Conservation (phyloP, 2,797 vertebrate species). For the Lycodopsis pacificus region DNA sequence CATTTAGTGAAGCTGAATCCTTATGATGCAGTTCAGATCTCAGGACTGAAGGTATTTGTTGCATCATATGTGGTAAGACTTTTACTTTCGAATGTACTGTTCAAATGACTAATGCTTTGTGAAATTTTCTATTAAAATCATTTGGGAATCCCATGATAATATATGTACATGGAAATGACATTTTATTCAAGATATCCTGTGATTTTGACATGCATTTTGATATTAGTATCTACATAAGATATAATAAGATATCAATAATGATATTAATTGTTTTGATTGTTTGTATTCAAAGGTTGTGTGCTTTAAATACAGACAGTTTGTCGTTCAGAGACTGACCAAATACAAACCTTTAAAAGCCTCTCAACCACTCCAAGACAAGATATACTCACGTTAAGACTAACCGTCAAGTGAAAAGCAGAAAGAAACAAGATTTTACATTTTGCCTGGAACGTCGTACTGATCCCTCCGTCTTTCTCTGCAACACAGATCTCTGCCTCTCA, state of each 20-base stretch:
- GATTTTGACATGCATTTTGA: not conserved
- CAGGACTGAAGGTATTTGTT: not conserved
- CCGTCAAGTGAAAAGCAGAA: not conserved
- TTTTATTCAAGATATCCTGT: not conserved
- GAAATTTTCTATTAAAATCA: too few species aligned
- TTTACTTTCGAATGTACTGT: too few species aligned
- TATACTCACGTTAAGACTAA: not conserved
- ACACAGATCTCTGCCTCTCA: constrained; percentile 23
- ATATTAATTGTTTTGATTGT: not conserved
- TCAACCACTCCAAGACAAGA: not conserved
- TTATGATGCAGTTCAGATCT: not conserved
- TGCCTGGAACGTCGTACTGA: not conserved
- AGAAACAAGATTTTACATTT: constrained; percentile 4
- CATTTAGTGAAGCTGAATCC: not conserved
- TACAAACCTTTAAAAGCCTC: not conserved
- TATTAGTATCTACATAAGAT: not conserved
- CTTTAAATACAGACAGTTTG: not conserved
- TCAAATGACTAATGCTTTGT: too few species aligned
- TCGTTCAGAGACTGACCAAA: not conserved
- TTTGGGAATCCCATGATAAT: not conserved
- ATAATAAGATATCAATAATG: not conserved
- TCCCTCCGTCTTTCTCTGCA: not conserved
- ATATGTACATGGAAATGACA: not conserved
- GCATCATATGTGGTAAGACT: too few species aligned
- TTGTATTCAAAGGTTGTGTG: not conserved